A percentile compares a stretch with the other conserved stretches of the same genome.
phyloP scores from a whole-genome alignment of 2,888 invertebrate genomes.

The Venusia cambrica region DNA sequence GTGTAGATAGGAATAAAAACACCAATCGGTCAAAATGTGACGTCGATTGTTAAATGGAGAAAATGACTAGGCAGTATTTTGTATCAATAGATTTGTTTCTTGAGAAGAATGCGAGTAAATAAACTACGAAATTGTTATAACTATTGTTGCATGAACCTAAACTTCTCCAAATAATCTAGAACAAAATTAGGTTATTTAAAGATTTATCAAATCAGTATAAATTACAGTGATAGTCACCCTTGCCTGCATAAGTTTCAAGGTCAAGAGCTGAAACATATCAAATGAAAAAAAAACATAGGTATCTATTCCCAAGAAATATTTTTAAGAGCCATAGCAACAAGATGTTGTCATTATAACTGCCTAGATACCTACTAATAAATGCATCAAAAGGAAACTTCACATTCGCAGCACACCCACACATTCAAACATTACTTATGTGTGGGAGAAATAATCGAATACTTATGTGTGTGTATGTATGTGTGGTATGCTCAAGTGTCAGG shows the following conservation, averaged over 20 bases:
- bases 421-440: constrained; percentile 15
- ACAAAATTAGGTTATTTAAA: too few species aligned
- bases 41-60: constrained; percentile 11
- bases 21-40: constrained; percentile 26
- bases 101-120: too few species aligned
- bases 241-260: too few species aligned
- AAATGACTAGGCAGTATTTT: constrained; percentile 26
- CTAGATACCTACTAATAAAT: constrained; percentile 20
- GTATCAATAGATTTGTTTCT: not conserved
- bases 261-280: too few species aligned
- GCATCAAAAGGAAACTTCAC: constrained; percentile 14
- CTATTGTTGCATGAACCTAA: too few species aligned
- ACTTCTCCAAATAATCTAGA: too few species aligned
- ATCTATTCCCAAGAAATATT: too few species aligned
- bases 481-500: constrained; percentile 56
- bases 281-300: too few species aligned
- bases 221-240: too few species aligned
- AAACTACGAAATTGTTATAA: too few species aligned
- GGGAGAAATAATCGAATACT: constrained; percentile 11
- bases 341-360: constrained; percentile 13
- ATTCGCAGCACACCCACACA: constrained; percentile 18
- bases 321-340: constrained; percentile 7
- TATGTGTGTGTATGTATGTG: constrained; percentile 20
- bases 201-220: too few species aligned
- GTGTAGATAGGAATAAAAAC: constrained; percentile 19